A percentile compares a stretch with the other conserved stretches of the same genome.
Evolutionary conservation across 2,113 vertebrate species (phyloP).

Genomic region (Hystrix cristata): DNA sequence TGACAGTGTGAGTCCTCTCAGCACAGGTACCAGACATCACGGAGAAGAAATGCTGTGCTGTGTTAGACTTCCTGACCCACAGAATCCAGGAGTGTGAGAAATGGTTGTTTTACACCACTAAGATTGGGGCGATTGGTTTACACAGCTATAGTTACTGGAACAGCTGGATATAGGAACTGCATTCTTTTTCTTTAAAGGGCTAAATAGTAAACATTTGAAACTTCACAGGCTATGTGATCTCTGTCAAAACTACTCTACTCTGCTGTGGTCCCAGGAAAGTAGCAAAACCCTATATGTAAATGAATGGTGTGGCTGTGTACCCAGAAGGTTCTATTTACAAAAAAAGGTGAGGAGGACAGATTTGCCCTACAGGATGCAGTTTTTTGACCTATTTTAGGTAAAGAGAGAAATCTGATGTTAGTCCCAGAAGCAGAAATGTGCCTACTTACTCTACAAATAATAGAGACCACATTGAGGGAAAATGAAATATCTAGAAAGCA

Average conservation of each 20-base stretch:
- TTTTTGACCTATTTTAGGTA: background rate
- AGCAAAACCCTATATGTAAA: background rate
- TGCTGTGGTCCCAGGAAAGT: background rate
- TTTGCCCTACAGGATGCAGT: background rate
- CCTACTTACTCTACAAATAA: background rate
- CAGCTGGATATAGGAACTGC: background rate
- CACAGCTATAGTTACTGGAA: background rate
- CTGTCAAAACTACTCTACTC: background rate
- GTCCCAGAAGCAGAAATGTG: background rate
- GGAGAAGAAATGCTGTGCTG: background rate
- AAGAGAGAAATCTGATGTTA: conserved; percentile 21
- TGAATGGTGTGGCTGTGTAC: background rate
- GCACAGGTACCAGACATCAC: background rate
- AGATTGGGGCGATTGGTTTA: background rate
- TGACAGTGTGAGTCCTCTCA: background rate
- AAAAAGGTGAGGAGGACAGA: background rate
- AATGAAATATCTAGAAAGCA: background rate
- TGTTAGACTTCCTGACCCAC: background rate
- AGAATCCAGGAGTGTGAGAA: background rate
- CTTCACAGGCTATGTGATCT: background rate
- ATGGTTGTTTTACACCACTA: background rate
- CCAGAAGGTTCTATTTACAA: background rate
- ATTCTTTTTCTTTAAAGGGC: background rate
- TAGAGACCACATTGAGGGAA: background rate
- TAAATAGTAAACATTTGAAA: background rate